Evolutionary conservation across 2,113 vertebrate species (phyloP), one percentile per base, ranked within the genome.

Genomic region (Halcyon malimbica): DNA sequence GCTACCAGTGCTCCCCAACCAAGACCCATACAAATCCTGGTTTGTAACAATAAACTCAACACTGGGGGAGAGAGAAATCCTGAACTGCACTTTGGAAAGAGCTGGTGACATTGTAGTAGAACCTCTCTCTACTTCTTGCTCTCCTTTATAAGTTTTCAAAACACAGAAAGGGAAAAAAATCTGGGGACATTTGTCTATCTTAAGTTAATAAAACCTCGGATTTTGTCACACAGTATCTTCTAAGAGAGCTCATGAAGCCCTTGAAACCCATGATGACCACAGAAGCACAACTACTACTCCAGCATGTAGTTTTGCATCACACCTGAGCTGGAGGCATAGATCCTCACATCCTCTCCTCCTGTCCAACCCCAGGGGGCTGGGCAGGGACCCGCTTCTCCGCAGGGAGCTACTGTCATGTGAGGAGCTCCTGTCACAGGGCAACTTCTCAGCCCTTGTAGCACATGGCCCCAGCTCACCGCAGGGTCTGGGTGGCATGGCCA

Each of bases 301-400:
- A 31, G 25, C 1, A 0, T 3, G 0, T 4, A 37, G 51, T 26
- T 83, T 42, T 17, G 5, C 42, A 33, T 50, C 48, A 14, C 0
- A 0, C 37, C 67, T 15, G 54, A 37, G 39, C 57, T 1, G 0
- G 10, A 50, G 31, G 31, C 74, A 37, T 20, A 41, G 53, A 29
- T 41, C 35, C 71, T 21, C 16, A 3, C 0, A 3, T 26, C 16
- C 35, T 37, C 23, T 57, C 16, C 5, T 19, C 26, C 19, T 1
- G 0, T 26, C 28, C 75, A 46, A 25, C 33, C 31, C 46, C 54
- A 3, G 0, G 10, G 33, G 53, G 37, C 33, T 26, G 5, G 10
- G 1, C 65, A 41, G 44, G 60, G 35, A 65, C 9, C 78, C 28
- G 73, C 1, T 1, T 16, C 33, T 46, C 16, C 37, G 7, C 42